These are phyloP conservation scores for Cottoperca gobio DNA, from an alignment of 2,797 vertebrate species.

Conservation along the genomic window DNA sequence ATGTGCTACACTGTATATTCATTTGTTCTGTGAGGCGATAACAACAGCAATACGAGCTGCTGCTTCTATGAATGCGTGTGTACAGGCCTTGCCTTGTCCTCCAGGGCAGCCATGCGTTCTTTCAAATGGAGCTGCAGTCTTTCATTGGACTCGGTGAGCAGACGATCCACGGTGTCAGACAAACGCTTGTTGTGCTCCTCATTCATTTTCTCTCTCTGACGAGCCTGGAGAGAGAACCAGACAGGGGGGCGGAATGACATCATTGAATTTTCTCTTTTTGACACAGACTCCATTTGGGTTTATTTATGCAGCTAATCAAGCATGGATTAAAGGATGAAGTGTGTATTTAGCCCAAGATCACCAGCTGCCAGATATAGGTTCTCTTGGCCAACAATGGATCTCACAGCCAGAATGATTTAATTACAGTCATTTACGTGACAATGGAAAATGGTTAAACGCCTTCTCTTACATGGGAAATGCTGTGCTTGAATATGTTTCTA, in stretches of 20 bases:
- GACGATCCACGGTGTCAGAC: conserved; percentile 94
- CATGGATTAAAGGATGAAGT: conserved; percentile 68
- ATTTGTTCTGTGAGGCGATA: conserved; percentile 26
- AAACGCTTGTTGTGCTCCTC: conserved; percentile 97
- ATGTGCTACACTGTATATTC: neutral
- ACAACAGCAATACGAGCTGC: conserved; percentile 25
- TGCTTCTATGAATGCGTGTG: conserved; percentile 29
- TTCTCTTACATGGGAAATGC: conserved; percentile 35
- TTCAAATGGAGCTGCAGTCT: conserved; percentile 96
- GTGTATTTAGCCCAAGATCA: conserved; percentile 61
- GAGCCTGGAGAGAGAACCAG: conserved; percentile 80
- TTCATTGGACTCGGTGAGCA: conserved; percentile 96
- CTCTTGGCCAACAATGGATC: conserved; percentile 59
- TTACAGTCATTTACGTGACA: conserved; percentile 65
- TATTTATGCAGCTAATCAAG: conserved; percentile 66
- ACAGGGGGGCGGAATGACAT: conserved; percentile 26
- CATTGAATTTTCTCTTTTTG: conserved; percentile 54
- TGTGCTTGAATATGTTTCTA: conserved; percentile 49
- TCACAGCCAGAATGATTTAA: conserved; percentile 59
- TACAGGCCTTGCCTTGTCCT: conserved; percentile 90
- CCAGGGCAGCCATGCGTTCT: conserved; percentile 95
- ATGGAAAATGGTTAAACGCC: conserved; percentile 63
- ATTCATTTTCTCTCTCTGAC: conserved; percentile 97
- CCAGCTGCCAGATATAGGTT: conserved; percentile 64
- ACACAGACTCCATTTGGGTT: conserved; percentile 57